Base-by-base conservation (phyloP, 1,140 invertebrate species). In the Heliconius himera region DNA sequence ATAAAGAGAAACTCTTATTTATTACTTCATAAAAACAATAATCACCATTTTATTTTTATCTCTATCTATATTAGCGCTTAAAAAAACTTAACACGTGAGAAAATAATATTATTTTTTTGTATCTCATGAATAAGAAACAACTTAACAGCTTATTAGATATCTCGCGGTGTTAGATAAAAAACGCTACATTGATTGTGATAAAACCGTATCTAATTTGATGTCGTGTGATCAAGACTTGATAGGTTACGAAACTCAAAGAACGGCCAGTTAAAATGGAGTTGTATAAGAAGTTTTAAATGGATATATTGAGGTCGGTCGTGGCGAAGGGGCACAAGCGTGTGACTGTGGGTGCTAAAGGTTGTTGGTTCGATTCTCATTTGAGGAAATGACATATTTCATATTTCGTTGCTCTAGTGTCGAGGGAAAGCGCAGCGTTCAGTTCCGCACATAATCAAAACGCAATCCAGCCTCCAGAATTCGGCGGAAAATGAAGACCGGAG, bases 201-300 rank as follows among this genome's bases (percentile, higher is more conserved):
- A 60, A 66, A 75, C 33, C 54, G 20, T 60, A 75, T 75, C 54
- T 75, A 66, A 66, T 38, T 38, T 41, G 54, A 76, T 41, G 22
- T 66, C 74, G 22, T 26, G 74, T 41, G 33, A 76, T 66, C 56
- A 18, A 46, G 56, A 66, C 41, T n/a, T 56, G 60, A 66, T 66
- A 66, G 60, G 60, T 66, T 66, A 66, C 60, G 60, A 66, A 66
- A 66, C n/a, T 26, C 26, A 8, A 16, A 29, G 22, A 66, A 66
- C 26, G 60, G 26, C 60, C 3, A 29, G 60, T 66, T 66, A 29
- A 29, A 66, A 66, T 66, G 22, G 29, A 66, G 60, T 66, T 29
- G 60, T 66, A 66, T n/a, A 66, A 16, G 26, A 22, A 22, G n/a
- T 22, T 56, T 22, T 9, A 56, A 56, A 66, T 51, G 3, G 18